Evolutionary conservation across 2,113 vertebrate species (phyloP).

Genomic region (Hippocampus abdominalis): DNA sequence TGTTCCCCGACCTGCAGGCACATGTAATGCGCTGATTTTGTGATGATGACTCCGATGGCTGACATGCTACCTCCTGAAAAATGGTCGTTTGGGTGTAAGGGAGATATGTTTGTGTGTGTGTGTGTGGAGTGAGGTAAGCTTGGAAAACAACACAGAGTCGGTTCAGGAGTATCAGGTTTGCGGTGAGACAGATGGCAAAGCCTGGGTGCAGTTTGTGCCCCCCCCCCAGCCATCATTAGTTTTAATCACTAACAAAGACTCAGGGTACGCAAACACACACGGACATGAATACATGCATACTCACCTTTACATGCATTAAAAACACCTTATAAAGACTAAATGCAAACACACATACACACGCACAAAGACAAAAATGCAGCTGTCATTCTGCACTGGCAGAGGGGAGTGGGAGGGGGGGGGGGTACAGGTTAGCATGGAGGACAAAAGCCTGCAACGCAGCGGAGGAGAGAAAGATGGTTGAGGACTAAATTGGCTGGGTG

Average conservation of each 20-base stretch:
- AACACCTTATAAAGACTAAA: neutral
- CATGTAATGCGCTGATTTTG: neutral
- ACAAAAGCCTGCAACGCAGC: slow-evolving; percentile 53
- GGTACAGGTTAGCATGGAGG: slow-evolving; percentile 26
- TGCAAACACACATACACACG: neutral
- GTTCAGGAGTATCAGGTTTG: slow-evolving; percentile 54
- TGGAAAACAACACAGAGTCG: neutral
- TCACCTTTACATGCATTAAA: slow-evolving; percentile 2
- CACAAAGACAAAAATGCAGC: slow-evolving; percentile 11
- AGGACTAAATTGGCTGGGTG: slow-evolving; percentile 65
- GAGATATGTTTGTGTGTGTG: slow-evolving; percentile 11
- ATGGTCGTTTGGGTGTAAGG: neutral
- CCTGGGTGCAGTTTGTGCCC: slow-evolving; percentile 20
- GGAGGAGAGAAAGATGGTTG: slow-evolving; percentile 60
- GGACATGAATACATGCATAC: slow-evolving; percentile 4
- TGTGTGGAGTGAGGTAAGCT: neutral
- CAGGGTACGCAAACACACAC: slow-evolving; percentile 4
- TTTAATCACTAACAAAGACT: slow-evolving; percentile 38
- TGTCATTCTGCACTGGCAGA: slow-evolving; percentile 15
- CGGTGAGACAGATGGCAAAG: slow-evolving; percentile 54
- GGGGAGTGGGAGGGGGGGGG: neutral
- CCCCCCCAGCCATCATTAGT: slow-evolving; percentile 1
- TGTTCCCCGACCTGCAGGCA: neutral
- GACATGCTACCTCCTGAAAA: neutral
- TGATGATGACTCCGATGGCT: neutral